phyloP scores from a whole-genome alignment of 1,140 invertebrate genomes.

The Lutraria rhynchaena region DNA sequence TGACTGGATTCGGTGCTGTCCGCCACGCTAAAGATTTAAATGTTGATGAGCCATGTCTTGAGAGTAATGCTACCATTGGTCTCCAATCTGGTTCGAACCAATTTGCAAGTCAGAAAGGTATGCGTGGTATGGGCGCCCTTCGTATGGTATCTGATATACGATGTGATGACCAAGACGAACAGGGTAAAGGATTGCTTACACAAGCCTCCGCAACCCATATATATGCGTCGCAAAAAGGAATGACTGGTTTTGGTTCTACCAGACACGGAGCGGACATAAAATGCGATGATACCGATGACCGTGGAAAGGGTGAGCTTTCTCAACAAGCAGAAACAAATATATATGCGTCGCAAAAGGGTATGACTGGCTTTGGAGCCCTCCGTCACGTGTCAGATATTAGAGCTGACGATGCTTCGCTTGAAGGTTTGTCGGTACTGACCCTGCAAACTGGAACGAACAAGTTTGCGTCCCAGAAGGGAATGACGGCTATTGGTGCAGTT shows the following conservation, averaged over 20 bases:
- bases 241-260: constrained; percentile 89
- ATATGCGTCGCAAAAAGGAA: constrained; percentile 86
- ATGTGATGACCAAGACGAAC: constrained; percentile 67
- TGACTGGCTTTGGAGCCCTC: constrained; percentile 77
- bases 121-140: constrained; percentile 86
- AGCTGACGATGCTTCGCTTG: constrained; percentile 1
- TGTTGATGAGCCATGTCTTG: constrained; percentile 79
- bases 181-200: constrained; percentile 92
- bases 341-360: constrained; percentile 83
- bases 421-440: constrained; percentile 85
- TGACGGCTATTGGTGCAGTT: constrained; percentile 46
- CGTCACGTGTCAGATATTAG: constrained; percentile 76
- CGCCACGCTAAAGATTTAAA: constrained; percentile 88
- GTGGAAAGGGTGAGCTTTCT: constrained; percentile 90
- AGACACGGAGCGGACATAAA: constrained; percentile 65
- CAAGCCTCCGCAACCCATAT: constrained; percentile 96
- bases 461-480: constrained; percentile 42
- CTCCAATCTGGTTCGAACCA: constrained; percentile 96
- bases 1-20: constrained; percentile 93
- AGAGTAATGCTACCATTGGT: constrained; percentile 91
- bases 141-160: constrained; percentile 76
- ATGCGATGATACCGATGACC: constrained; percentile 25
- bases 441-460: constrained; percentile 38
- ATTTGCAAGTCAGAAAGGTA: constrained; percentile 82
- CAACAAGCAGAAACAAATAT: constrained; percentile 95